These are phyloP conservation scores for Melanotus villosus DNA, from an alignment of 2,888 invertebrate genomes.

Conservation along the genomic window DNA sequence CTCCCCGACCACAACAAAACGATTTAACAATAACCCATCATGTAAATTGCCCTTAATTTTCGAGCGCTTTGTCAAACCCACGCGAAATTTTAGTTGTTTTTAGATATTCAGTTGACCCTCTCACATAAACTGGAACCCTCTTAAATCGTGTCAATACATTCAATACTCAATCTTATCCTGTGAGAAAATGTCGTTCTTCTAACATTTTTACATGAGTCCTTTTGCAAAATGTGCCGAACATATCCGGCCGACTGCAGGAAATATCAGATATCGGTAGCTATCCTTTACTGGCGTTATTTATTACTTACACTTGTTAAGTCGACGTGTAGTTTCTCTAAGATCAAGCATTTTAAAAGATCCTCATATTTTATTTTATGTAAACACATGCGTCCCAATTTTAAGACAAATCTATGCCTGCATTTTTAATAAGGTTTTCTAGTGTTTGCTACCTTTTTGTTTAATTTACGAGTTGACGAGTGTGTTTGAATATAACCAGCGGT, in stretches of 20 bases:
- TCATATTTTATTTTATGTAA: constrained; percentile 1
- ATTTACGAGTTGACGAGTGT: too few relatives aligned
- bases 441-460: neutral
- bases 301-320: constrained; percentile 7
- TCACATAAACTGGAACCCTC: too few relatives aligned
- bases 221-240: constrained; percentile 11
- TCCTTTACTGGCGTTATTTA: constrained; percentile 2
- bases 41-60: too few relatives aligned
- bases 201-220: neutral
- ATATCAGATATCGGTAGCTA: constrained; percentile 16
- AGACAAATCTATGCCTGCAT: neutral
- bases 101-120: neutral
- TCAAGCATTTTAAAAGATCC: constrained; percentile 14
- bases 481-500: too few relatives aligned
- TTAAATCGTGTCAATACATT: too few relatives aligned
- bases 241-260: constrained; percentile 24
- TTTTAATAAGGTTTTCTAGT: too few relatives aligned
- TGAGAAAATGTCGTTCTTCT: neutral
- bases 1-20: neutral
- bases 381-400: constrained; percentile 10
- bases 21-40: neutral
- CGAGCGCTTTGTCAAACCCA: too few relatives aligned
- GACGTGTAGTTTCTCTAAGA: constrained; percentile 1
- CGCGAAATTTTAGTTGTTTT: too few relatives aligned
- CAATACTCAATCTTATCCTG: neutral